These are phyloP conservation scores for Eumaeus atala DNA, from an alignment of 1,140 invertebrate genomes.

Conservation along the genomic window DNA sequence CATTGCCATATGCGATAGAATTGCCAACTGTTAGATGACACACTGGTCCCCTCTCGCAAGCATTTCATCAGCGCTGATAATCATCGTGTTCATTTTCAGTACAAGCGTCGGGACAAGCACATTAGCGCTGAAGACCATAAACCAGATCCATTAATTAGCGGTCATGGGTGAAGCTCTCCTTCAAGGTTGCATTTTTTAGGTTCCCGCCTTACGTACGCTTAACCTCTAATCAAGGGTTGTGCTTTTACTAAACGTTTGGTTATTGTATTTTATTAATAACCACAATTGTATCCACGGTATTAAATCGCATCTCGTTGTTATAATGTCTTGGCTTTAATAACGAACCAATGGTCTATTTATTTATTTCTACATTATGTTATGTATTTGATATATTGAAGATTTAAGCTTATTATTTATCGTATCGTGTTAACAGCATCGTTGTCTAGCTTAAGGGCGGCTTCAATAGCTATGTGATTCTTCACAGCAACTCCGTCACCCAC, in stretches of 20 bases:
- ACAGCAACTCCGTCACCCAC: constrained; percentile 38
- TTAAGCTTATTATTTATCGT: neutral
- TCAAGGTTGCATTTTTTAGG: constrained; percentile 44
- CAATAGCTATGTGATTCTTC: constrained; percentile 36
- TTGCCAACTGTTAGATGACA: neutral
- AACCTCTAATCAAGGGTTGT: constrained; percentile 36
- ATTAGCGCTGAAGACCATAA: constrained; percentile 59
- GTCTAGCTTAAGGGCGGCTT: neutral
- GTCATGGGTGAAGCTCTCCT: constrained; percentile 40
- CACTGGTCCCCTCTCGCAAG: constrained; percentile 11
- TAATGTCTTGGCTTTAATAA: too few species aligned
- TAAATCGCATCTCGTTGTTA: too few species aligned
- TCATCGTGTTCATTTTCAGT: constrained; percentile 64
- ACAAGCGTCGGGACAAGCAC: constrained; percentile 66
- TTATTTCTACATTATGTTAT: neutral
- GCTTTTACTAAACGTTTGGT: constrained; percentile 43
- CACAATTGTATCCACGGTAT: too few species aligned
- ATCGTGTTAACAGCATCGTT: too few species aligned
- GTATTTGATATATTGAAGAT: neutral
- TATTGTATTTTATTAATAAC: too few species aligned
- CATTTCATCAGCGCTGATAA: constrained; percentile 29
- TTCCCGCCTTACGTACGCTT: constrained; percentile 19
- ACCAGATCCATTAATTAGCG: constrained; percentile 53
- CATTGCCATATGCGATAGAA: constrained; percentile 4
- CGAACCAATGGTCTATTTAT: too few species aligned